Percentiles rank a stretch among this genome's conserved stretches.
Conservation (phyloP, 2,888 invertebrate genomes). For the Netelia virgata region DNA sequence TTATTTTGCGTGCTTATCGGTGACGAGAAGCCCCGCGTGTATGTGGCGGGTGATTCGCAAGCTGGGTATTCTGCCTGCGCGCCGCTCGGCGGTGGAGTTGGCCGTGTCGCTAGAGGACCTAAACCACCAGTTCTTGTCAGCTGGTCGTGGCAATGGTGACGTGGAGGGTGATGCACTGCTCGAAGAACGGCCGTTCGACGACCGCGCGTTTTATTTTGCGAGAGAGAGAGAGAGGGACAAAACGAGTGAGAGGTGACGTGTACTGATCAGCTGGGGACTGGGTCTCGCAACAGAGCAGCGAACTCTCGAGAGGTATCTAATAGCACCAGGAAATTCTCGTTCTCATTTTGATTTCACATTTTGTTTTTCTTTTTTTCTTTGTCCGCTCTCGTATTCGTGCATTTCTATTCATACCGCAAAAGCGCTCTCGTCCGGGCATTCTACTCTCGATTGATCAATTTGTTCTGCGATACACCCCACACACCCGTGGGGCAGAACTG, state of each 20-base stretch:
- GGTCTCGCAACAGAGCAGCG: conserved; percentile 76
- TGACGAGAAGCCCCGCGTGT: neutral
- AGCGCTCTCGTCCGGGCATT: neutral
- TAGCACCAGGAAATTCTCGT: conserved; percentile 30
- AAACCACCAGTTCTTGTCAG: neutral
- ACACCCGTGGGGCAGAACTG: neutral
- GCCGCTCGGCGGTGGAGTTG: neutral
- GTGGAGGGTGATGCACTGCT: neutral
- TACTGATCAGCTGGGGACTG: conserved; percentile 81
- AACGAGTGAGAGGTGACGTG: conserved; percentile 73
- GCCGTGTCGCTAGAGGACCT: neutral
- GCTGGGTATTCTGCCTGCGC: neutral
- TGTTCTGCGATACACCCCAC: neutral
- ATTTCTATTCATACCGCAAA: neutral
- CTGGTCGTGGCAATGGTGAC: no score
- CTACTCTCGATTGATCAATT: conserved; percentile 19
- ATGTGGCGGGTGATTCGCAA: neutral
- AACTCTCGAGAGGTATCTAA: conserved; percentile 51
- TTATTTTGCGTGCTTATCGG: neutral
- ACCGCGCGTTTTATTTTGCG: neutral
- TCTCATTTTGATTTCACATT: conserved; percentile 34
- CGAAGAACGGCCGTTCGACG: neutral
- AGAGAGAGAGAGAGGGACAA: neutral
- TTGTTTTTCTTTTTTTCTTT: neutral
- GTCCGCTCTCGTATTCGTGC: neutral